Base-by-base conservation (phyloP, 2,888 invertebrate species). In the Branchinecta sandiegonensis region DNA sequence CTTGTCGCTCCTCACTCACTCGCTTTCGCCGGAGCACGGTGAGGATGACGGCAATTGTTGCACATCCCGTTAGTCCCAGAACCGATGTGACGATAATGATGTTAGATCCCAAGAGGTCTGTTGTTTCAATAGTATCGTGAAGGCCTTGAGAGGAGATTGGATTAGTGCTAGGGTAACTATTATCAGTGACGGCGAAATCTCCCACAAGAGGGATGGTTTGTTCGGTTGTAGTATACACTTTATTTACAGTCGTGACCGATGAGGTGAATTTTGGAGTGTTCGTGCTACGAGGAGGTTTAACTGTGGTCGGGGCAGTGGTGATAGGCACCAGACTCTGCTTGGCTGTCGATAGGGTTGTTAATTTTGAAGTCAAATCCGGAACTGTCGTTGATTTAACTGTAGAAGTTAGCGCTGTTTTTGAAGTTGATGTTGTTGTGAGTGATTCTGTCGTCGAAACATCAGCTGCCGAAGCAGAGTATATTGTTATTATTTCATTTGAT, bases 391-490 rank as follows among this genome's bases (percentile, higher is more conserved):
- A 17, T 11, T 13, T 14, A 12, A 4, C 47, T 2, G 69, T 56
- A 37, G 48, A 48, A 12, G 65, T 65, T 12, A 68, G 48, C 9
- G 68, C 48, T 50, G 17, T n/a, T 23, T 37, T n/a, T 63, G 67
- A 63, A 66, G n/a, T 56, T 67, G 12, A 6, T n/a, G 67, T 67
- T 67, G 68, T 6, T 65, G 63, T 14, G 23, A 14, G 4, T 46
- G 8, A 1, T 46, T 17, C 46, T 65, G 23, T 65, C 23, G 14
- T 67, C 13, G 67, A 65, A 65, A 65, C 5, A 14, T 7, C 65
- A 14, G 66, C 70, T 66, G 71, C 66, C 65, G 56, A 69, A 66
- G 70, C 72, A 13, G 69, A 63, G n/a, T 67, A 71, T 47, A 69
- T 65, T n/a, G 47, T 68, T 46, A 65, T 68, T 46, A 46, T 46